Conservation (phyloP, 2,888 invertebrate genomes). For the Tachina fera region DNA sequence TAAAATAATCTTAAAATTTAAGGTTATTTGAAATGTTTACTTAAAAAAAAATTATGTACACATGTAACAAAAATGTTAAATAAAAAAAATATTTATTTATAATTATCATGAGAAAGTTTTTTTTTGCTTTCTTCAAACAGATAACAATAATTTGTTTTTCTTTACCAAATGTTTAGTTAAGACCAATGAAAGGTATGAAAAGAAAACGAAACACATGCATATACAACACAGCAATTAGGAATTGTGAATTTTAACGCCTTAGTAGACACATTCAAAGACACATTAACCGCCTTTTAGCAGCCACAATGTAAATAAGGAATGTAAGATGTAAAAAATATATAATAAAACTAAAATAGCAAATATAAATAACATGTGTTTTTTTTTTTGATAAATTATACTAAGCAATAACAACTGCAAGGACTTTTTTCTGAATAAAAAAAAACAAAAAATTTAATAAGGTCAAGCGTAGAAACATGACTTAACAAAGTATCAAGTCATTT, state of each 20-base stretch:
- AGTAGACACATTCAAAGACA: constrained; percentile 57
- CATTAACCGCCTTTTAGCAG: constrained; percentile 57
- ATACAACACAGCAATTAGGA: constrained; percentile 49
- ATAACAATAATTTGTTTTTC: constrained; percentile 52
- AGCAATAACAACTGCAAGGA: constrained; percentile 18
- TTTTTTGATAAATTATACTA: constrained; percentile 11
- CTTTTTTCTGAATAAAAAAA: constrained; percentile 13
- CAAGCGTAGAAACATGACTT: constrained; percentile 66
- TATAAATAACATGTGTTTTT: constrained; percentile 60
- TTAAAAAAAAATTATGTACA: neutral
- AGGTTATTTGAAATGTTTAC: neutral
- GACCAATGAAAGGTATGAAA: constrained; percentile 59
- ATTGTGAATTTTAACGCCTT: constrained; percentile 71
- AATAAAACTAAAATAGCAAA: constrained; percentile 15
- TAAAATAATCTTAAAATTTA: constrained; percentile 1
- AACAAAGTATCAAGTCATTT: constrained; percentile 41
- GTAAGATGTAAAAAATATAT: too few species aligned
- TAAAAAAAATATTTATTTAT: constrained; percentile 33
- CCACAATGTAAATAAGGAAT: constrained; percentile 45
- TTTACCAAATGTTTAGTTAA: constrained; percentile 58
- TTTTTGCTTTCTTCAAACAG: neutral
- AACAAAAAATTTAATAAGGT: constrained; percentile 59
- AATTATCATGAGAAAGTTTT: constrained; percentile 53
- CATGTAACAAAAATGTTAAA: neutral
- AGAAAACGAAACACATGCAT: neutral